Base-by-base conservation (phyloP, 2,797 vertebrate species). In the Centroberyx gerrardi region DNA sequence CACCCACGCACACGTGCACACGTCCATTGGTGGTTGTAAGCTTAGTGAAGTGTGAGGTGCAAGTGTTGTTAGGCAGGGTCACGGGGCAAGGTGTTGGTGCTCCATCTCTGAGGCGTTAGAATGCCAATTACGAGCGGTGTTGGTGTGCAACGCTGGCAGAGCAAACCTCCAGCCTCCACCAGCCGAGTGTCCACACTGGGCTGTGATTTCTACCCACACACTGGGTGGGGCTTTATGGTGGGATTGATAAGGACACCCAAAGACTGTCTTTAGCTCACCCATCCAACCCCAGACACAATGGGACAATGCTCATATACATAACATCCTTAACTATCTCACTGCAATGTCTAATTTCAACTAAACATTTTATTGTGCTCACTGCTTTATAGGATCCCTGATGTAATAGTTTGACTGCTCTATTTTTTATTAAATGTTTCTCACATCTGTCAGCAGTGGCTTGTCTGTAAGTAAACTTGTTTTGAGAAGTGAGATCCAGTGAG, bases 401-500 rank as follows among this genome's bases (percentile, higher is more conserved):
- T n/a, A n/a, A n/a, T 66, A 82, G 22, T 81, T 66, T 58, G 62
- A 77, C 62, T 62, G 49, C 58, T 61, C 71, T 68, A 82, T 75
- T 69, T 59, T 75, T 76, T 82, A 86, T 89, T 85, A 87, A 90
- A 89, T 68, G 76, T 68, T 9, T 77, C 74, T 85, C 80, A 74
- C 84, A 77, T 90, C 80, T 74, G 83, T 87, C 78, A 85, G 80
- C 17, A 14, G 40, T 59, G 60, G 82, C 83, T 76, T 68, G 80
- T 80, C 80, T 75, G 81, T 76, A 87, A 84, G 90, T 77, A 92
- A 88, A 87, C 80, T 68, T 83, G 77, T 86, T 87, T 89, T 89
- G 89, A 91, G 86, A 87, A 86, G 68, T 73, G 55, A 74, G 76
- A 91, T 84, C 72, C 70, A 78, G 82, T 77, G 81, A 87, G 83